Evolutionary conservation across 2,113 vertebrate species (phyloP).

Genomic region (Drymodes brunneopygia): DNA sequence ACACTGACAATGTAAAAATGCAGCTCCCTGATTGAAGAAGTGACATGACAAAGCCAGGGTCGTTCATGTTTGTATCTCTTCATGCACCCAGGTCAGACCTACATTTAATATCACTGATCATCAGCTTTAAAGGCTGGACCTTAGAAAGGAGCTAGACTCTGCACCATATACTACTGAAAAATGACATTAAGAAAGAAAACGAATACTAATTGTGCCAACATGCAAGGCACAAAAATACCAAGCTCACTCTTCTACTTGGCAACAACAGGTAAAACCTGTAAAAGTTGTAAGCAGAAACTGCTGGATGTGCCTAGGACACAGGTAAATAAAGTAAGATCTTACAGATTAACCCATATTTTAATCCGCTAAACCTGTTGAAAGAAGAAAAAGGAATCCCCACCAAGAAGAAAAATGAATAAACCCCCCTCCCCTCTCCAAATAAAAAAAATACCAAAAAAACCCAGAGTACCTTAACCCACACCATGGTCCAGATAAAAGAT

Average conservation of each 20-base stretch:
- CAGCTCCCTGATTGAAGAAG: background rate
- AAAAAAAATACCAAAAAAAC: accelerated
- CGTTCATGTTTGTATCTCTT: background rate
- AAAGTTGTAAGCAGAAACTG: background rate
- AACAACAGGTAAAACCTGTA: background rate
- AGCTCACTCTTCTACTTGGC: background rate
- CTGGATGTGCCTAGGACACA: background rate
- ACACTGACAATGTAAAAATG: background rate
- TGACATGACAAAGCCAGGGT: background rate
- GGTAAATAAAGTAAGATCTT: background rate
- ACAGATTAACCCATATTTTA: background rate
- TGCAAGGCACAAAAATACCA: background rate
- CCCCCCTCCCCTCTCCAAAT: background rate
- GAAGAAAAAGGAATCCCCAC: background rate
- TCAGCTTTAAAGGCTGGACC: background rate
- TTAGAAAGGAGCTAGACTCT: background rate
- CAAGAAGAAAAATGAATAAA: no score
- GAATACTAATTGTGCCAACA: background rate
- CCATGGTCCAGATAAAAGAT: background rate
- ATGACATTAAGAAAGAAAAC: background rate
- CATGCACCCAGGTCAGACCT: background rate
- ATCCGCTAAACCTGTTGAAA: background rate
- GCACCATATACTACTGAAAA: background rate
- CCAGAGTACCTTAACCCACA: background rate
- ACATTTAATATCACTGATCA: background rate